These are phyloP conservation scores for Lepus timidus DNA, from an alignment of 2,113 vertebrate genomes.

Conservation along the genomic window DNA sequence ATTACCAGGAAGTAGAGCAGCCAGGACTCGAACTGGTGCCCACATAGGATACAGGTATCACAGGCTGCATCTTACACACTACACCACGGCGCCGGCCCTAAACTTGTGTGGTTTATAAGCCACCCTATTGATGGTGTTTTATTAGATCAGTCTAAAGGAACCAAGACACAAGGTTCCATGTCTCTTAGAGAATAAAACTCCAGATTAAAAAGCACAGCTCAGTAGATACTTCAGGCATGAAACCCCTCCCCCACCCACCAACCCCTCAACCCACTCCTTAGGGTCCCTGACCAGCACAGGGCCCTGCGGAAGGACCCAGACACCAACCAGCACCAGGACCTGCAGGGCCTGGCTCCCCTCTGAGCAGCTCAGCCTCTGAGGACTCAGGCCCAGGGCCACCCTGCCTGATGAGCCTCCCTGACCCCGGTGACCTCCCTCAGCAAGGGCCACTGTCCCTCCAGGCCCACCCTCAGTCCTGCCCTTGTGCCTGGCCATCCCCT, in stretches of 20 bases:
- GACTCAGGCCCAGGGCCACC: neutral
- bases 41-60: no score
- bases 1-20: no score
- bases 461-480: neutral
- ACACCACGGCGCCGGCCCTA: no score
- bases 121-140: neutral
- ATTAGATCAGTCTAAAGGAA: neutral
- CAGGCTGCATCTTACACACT: no score
- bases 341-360: neutral
- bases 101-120: neutral
- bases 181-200: neutral
- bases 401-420: neutral
- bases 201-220: neutral
- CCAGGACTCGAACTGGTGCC: no score
- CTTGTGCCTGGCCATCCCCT: neutral
- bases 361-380: neutral
- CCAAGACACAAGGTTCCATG: neutral
- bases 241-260: accelerated
- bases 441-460: neutral
- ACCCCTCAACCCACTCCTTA: neutral
- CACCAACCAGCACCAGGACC: neutral
- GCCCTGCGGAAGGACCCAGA: neutral
- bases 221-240: neutral
- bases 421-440: neutral
- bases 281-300: neutral